Evolutionary conservation across 2,797 vertebrate genomes (phyloP), one percentile per base, ranked within the genome.

Genomic region (Sebastes kiyomatsui): DNA sequence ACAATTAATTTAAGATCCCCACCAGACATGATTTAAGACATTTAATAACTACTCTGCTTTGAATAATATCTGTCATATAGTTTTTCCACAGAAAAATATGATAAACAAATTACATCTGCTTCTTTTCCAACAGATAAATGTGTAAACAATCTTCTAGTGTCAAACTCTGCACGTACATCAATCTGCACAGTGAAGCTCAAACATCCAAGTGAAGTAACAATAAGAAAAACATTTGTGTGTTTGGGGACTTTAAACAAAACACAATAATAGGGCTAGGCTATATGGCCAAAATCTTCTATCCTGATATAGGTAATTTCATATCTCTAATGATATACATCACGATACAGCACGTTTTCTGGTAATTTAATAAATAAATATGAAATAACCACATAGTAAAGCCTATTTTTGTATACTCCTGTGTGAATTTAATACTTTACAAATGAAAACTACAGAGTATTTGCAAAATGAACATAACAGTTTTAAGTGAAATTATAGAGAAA

Each of bases 341-440:
- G 3, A 46, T 46, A 46, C 16, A 46, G 16, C 42, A 46, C 0
- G 16, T 46, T 46, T 46, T 46, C 42, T 46, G 16, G 42, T 0
- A 46, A 18, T 46, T 46, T 0, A 46, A 18, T 46, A 18, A 18
- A 46, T 46, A 46, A 18, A 46, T 46, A 46, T 46, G 42, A 46
- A 18, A 46, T 46, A 46, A 46, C 0, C 0, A 7, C 42, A 46
- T 46, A 0, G 42, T 46, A 46, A 46, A 46, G 16, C 16, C 16
- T 42, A 42, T 42, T 42, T 42, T 42, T 42, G 38, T 42, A 42
- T 42, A 46, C 42, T 7, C 42, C 42, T 49, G 0, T 2, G 42
- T 20, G 16, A 49, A 49, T 49, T 0, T 0, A 20, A 49, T 0
- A 49, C 42, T 49, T 18, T 0, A 46, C 42, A 46, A 46, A 49